These are phyloP conservation scores for Euleptes europaea DNA, from an alignment of 2,113 vertebrate species.

Conservation along the genomic window DNA sequence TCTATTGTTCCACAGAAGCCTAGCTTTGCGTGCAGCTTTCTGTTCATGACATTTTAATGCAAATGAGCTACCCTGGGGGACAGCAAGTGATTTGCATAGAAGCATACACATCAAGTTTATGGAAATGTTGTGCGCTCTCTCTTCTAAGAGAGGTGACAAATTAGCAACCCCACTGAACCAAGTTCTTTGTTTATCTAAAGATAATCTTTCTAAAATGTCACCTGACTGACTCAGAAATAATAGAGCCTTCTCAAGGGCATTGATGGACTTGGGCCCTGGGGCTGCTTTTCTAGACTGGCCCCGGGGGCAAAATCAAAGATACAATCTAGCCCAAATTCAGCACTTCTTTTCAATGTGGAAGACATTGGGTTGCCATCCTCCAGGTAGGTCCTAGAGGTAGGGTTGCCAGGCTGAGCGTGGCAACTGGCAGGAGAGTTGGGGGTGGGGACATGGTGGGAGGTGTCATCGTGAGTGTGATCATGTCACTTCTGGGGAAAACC, in stretches of 20 bases:
- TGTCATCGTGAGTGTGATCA: no score
- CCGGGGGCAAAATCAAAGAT: neutral
- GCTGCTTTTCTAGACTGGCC: neutral
- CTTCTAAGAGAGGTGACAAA: conserved; percentile 10
- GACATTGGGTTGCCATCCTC: no score
- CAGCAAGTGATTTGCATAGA: conserved; percentile 18
- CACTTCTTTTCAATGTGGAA: neutral
- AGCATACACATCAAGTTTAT: neutral
- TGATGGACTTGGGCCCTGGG: neutral
- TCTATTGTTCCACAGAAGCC: conserved; percentile 19
- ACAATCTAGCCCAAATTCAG: neutral
- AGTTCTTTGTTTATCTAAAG: neutral
- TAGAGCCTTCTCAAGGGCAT: accelerated
- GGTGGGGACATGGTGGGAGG: no score
- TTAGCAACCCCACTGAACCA: neutral
- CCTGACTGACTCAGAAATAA: accelerated
- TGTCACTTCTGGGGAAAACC: no score
- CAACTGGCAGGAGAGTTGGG: no score
- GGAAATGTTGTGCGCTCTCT: neutral
- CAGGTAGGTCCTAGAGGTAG: no score
- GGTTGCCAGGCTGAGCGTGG: no score
- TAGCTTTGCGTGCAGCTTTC: conserved; percentile 2
- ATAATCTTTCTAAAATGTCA: conserved; percentile 15
- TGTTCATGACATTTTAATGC: conserved; percentile 25
- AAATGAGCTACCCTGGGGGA: conserved; percentile 38